phyloP scores from a whole-genome alignment of 2,797 vertebrate genomes.

The Aratinga solstitialis region DNA sequence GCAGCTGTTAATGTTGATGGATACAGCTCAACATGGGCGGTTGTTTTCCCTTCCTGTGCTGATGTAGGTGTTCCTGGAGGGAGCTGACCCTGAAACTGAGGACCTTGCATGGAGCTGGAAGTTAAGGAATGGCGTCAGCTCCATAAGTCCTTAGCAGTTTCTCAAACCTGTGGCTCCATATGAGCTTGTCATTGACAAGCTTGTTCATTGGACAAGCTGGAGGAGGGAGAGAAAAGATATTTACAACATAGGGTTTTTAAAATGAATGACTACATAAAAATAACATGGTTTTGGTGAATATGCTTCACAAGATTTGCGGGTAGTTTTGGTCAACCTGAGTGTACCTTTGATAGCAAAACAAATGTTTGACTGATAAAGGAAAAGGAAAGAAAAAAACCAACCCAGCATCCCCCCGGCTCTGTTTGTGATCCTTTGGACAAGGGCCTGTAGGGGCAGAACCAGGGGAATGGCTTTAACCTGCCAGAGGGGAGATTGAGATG shows the following conservation, averaged over 20 bases:
- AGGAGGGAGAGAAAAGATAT: neutral
- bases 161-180: neutral
- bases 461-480: neutral
- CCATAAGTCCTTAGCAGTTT: neutral
- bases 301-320: neutral
- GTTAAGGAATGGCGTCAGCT: slow-evolving; percentile 16
- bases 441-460: neutral
- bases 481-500: neutral
- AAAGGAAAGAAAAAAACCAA: neutral
- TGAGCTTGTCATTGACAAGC: neutral
- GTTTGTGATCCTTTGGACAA: neutral
- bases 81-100: neutral
- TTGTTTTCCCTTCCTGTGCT: neutral
- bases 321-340: neutral
- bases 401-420: neutral
- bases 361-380: neutral
- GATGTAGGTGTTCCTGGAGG: slow-evolving; percentile 12
- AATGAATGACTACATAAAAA: neutral
- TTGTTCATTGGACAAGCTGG: neutral
- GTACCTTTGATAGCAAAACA: neutral
- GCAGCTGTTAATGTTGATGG: neutral
- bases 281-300: neutral
- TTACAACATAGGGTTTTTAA: neutral
- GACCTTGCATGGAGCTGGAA: slow-evolving; percentile 13
- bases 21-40: neutral